Base-by-base conservation (phyloP, 2,888 invertebrate species). In the Tanytarsus gracilentus region DNA sequence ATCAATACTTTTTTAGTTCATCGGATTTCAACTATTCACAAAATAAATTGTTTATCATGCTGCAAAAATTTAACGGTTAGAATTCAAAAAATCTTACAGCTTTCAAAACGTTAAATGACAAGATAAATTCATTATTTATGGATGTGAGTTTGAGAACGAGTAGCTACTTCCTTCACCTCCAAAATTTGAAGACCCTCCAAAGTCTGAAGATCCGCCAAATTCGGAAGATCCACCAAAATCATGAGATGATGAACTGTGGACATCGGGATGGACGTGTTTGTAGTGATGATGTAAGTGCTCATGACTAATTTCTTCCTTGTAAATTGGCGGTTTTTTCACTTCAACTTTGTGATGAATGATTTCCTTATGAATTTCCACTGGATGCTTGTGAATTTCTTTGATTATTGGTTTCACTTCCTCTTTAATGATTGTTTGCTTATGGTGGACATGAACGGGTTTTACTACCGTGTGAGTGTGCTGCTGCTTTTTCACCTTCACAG, bases 361-460 rank as follows among this genome's bases (percentile, higher is more conserved):
- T 51, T 49, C 49, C 5, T 49, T 27, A n/a, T 29, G 51, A 14
- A 53, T 16, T n/a, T 55, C 40, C 9, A 49, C 14, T n/a, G 49
- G 49, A 25, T 55, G 73, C 59, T 70, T 70, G 53, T 63, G 61
- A 58, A 71, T 67, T 63, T 72, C 72, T 40, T 72, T 68, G 44
- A 72, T 69, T 25, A 74, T 71, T 16, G 71, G 67, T 64, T 73
- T 74, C 9, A 44, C 23, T 62, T 73, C 73, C 65, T 73, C 72
- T 64, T 73, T 74, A n/a, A 72, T 66, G 14, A 74, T 68, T 62
- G 71, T 68, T 29, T 73, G 74, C 65, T 73, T 73, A 63, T 73
- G 73, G 65, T 74, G 73, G 64, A 74, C 73, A 64, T 74, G 74
- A 16, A 74, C 68, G 61, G 73, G 71, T 62, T 73, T 74, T 2